Evolutionary conservation across 2,797 vertebrate genomes (phyloP).

Genomic region (Rhinatrema bivittatum): DNA sequence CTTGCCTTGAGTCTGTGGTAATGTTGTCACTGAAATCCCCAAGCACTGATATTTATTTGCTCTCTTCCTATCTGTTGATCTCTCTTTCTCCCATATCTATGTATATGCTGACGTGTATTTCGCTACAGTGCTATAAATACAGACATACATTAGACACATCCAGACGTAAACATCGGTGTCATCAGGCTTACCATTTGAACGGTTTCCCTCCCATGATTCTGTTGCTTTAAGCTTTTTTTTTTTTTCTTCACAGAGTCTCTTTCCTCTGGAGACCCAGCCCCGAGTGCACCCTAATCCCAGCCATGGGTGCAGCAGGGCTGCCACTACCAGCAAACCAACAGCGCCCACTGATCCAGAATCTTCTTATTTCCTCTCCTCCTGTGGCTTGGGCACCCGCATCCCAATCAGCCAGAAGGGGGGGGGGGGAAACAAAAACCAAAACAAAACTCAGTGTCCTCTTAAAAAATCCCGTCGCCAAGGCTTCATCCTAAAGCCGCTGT

Average conservation of each 20-base stretch:
- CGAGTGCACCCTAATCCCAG: no score
- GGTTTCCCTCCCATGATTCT: slow-evolving; percentile 77
- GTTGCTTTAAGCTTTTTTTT: slow-evolving; percentile 34
- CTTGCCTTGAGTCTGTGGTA: no score
- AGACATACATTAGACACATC: not conserved
- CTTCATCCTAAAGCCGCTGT: no score
- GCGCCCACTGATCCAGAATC: slow-evolving; percentile 12
- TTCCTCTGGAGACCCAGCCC: slow-evolving; percentile 24
- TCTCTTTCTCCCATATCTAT: not conserved
- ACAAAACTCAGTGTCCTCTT: no score
- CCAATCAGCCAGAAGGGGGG: no score
- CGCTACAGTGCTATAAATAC: not conserved
- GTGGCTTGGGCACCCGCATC: not conserved
- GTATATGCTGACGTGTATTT: not conserved
- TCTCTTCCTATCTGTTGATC: no score
- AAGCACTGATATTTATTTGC: no score
- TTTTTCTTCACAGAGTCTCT: slow-evolving; percentile 36
- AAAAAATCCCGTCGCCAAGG: no score
- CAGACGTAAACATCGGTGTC: no score
- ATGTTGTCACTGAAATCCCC: no score
- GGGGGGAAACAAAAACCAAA: no score
- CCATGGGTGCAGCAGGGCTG: no score
- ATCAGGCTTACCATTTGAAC: slow-evolving; percentile 74
- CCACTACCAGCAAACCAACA: slow-evolving; percentile 8
- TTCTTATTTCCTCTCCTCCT: slow-evolving; percentile 21